Evolutionary conservation across 2,888 invertebrate species (phyloP).

Genomic region (Clitarchus hookeri): DNA sequence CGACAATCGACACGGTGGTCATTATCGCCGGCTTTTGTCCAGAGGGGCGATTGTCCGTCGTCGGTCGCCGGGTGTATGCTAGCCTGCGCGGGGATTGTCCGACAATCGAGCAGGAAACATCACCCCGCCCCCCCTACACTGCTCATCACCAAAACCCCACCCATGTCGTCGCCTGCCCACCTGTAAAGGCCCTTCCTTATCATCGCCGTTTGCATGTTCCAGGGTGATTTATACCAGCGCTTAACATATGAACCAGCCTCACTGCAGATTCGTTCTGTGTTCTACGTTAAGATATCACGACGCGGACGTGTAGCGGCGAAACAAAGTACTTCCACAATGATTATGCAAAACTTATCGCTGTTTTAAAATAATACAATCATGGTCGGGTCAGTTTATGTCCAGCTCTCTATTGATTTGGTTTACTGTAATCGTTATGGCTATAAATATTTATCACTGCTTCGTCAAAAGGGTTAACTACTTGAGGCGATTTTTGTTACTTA

Average conservation of each 20-base stretch:
- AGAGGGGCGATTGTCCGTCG: background rate
- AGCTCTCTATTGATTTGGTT: too few relatives aligned
- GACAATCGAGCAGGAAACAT: background rate
- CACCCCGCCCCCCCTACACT: background rate
- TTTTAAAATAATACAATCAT: background rate
- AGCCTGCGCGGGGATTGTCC: background rate
- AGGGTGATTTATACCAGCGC: background rate
- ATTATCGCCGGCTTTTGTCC: slow-evolving; percentile 10
- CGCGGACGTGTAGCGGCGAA: background rate
- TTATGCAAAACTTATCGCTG: background rate
- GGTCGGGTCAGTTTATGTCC: too few relatives aligned
- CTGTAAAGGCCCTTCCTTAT: slow-evolving; percentile 14
- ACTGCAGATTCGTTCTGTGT: background rate
- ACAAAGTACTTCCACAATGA: background rate
- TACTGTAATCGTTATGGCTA: too few relatives aligned
- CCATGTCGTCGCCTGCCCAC: background rate
- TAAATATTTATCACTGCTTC: too few relatives aligned
- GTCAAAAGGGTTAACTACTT: too few relatives aligned
- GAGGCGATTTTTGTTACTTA: too few relatives aligned
- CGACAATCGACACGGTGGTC: background rate
- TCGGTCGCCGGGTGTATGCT: background rate
- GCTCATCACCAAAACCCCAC: background rate
- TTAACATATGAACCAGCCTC: background rate
- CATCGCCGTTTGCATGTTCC: background rate
- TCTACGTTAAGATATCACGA: background rate